These are phyloP conservation scores for Karalla daura DNA, from an alignment of 2,797 vertebrate genomes.

Conservation along the genomic window DNA sequence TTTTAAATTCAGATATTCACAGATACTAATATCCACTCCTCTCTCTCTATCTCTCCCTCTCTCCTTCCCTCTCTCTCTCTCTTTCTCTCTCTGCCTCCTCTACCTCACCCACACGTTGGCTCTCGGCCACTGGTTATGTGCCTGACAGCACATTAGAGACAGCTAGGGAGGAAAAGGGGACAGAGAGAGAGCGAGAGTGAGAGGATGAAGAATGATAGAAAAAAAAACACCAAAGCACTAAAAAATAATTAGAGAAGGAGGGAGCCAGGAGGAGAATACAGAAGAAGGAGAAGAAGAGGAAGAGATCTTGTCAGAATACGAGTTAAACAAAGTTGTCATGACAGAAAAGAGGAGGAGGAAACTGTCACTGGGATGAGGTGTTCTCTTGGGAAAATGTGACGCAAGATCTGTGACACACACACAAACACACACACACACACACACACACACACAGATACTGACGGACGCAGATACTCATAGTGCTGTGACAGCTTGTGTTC, in stretches of 20 bases:
- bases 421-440: background rate
- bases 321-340: slow-evolving; percentile 66
- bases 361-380: slow-evolving; percentile 48
- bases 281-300: slow-evolving; percentile 1
- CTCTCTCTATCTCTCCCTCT: slow-evolving; percentile 4
- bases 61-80: slow-evolving; percentile 3
- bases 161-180: slow-evolving; percentile 6
- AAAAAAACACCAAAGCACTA: slow-evolving; percentile 11
- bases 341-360: slow-evolving; percentile 52
- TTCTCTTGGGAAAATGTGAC: slow-evolving; percentile 64
- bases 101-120: slow-evolving; percentile 43
- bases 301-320: slow-evolving; percentile 16
- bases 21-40: slow-evolving; percentile 12
- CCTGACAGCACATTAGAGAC: slow-evolving; percentile 33
- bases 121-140: slow-evolving; percentile 38
- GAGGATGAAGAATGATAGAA: slow-evolving; percentile 11
- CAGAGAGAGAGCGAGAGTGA: background rate
- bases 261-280: background rate
- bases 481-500: slow-evolving; percentile 44
- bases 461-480: background rate
- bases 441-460: background rate
- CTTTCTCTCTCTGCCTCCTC: slow-evolving; percentile 16
- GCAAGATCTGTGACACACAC: slow-evolving; percentile 51
- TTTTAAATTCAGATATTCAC: slow-evolving; percentile 34
- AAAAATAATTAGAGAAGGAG: slow-evolving; percentile 16